Percentiles rank a stretch among this genome's conserved stretches.
Conservation (phyloP, 2,888 invertebrate species). For the Drosophila meridionalis region DNA sequence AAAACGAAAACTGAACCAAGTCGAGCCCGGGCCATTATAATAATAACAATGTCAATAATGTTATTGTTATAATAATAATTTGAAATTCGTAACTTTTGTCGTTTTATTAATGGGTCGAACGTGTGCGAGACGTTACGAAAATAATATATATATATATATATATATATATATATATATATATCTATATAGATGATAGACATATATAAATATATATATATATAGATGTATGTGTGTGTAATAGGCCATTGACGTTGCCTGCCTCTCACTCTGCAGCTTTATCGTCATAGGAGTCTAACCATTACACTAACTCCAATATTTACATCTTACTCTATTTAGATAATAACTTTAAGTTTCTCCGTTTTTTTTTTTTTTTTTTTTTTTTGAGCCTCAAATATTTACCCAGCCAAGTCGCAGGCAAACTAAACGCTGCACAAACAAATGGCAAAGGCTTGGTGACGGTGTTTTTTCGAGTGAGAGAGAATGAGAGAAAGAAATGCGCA, state of each 20-base stretch:
- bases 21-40: constrained; percentile 49
- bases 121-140: constrained; percentile 50
- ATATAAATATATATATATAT: neutral
- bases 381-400: constrained; percentile 66
- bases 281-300: constrained; percentile 15
- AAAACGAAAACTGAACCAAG: constrained; percentile 30
- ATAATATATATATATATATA: constrained; percentile 26
- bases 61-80: constrained; percentile 81
- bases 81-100: constrained; percentile 80
- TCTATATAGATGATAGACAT: constrained; percentile 8
- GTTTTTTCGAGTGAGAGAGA: neutral
- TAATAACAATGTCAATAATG: constrained; percentile 77
- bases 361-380: constrained; percentile 23
- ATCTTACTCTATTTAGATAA: constrained; percentile 71
- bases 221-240: constrained; percentile 14
- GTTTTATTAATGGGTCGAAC: constrained; percentile 80
- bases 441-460: constrained; percentile 39
- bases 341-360: constrained; percentile 60
- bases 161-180: constrained; percentile 17
- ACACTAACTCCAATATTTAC: constrained; percentile 63
- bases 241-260: constrained; percentile 48
- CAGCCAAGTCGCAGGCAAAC: constrained; percentile 57
- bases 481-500: neutral
- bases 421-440: constrained; percentile 57
- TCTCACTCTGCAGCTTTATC: constrained; percentile 17